These are phyloP conservation scores for Erpornis zantholeuca DNA, from an alignment of 2,113 vertebrate species.

Conservation along the genomic window DNA sequence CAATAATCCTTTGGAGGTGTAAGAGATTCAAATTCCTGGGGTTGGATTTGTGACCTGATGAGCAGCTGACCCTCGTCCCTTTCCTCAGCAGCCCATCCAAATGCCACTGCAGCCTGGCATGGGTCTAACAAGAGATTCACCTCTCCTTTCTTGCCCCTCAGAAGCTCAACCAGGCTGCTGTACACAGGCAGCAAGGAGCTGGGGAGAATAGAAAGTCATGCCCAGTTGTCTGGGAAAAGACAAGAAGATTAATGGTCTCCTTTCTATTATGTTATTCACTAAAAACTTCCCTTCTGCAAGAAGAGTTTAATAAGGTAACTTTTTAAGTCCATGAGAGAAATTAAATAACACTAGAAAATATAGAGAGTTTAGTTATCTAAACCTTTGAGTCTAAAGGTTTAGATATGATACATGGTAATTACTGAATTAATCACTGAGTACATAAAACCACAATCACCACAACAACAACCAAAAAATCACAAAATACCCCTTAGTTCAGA, in stretches of 20 bases:
- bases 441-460: background rate
- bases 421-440: background rate
- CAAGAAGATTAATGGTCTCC: background rate
- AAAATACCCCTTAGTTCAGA: background rate
- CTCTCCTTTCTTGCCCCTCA: background rate
- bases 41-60: background rate
- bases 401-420: background rate
- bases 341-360: background rate
- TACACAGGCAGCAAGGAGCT: background rate
- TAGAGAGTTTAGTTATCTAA: no score
- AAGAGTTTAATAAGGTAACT: background rate
- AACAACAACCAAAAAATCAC: background rate
- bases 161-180: background rate
- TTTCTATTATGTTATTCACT: background rate
- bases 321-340: background rate
- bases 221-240: background rate
- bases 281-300: background rate
- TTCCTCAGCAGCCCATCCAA: background rate
- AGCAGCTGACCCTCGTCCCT: background rate
- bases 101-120: fast-evolving
- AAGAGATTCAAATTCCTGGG: background rate
- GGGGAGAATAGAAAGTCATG: fast-evolving
- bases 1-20: background rate
- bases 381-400: background rate
- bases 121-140: background rate